Evolutionary conservation across 2,888 invertebrate genomes (phyloP).

Genomic region (Caradrina kadenii): DNA sequence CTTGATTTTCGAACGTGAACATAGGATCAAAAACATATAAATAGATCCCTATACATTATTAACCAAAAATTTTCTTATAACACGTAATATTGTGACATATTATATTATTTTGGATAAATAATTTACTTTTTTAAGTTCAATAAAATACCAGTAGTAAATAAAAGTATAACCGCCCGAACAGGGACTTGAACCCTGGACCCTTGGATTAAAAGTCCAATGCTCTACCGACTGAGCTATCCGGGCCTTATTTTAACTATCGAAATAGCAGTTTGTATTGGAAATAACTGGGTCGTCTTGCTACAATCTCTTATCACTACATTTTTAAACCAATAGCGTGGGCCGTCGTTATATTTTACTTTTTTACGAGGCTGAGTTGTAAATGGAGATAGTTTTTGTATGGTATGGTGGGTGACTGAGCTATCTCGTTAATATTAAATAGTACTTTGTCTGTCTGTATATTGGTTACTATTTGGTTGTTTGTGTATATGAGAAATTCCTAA

Average conservation of each 20-base stretch:
- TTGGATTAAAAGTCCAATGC: constrained; percentile 95
- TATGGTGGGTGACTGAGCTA: too few relatives aligned
- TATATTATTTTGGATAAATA: background rate
- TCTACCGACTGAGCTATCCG: constrained; percentile 94
- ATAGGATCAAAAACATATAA: background rate
- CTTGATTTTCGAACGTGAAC: background rate
- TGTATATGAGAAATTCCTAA: too few relatives aligned
- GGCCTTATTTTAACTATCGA: constrained; percentile 71
- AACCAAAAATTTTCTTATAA: too few relatives aligned
- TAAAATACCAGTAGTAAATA: constrained; percentile 7
- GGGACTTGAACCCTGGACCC: constrained; percentile 95
- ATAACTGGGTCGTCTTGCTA: constrained; percentile 5
- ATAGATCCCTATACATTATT: too few relatives aligned
- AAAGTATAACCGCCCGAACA: constrained; percentile 90
- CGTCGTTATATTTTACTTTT: background rate
- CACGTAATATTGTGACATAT: too few relatives aligned
- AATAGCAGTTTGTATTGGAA: constrained; percentile 22
- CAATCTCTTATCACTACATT: constrained; percentile 18
- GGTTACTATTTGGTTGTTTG: too few relatives aligned
- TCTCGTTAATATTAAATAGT: too few relatives aligned
- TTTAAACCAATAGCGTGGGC: background rate
- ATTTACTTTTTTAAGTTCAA: background rate
- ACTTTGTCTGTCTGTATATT: too few relatives aligned
- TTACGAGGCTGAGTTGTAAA: background rate
- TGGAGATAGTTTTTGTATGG: background rate